These are phyloP conservation scores for Drosophila ochracea DNA, from an alignment of 2,888 invertebrate species.

Conservation along the genomic window DNA sequence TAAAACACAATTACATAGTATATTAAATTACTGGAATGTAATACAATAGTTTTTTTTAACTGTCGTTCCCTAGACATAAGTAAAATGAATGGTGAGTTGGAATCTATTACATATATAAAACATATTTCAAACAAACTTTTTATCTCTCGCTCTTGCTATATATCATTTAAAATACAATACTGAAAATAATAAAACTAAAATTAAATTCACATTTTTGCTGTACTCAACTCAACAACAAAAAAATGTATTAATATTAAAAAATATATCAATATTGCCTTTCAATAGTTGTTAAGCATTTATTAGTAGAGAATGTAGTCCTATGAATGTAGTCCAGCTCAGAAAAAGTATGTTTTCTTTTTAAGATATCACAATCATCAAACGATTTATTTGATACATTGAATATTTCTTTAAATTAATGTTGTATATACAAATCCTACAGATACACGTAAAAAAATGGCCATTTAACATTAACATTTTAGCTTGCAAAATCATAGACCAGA, in stretches of 20 bases:
- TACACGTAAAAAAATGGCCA: rapidly evolving
- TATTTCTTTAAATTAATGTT: not conserved
- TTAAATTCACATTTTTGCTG: not conserved
- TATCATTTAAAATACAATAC: not conserved
- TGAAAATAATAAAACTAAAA: not conserved
- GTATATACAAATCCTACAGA: not conserved
- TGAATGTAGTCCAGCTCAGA: not conserved
- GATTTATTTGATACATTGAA: not conserved
- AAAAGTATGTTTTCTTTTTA: not conserved
- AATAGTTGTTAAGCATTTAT: not conserved
- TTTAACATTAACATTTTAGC: constrained; percentile 1
- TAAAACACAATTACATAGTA: not conserved
- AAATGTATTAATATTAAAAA: not conserved
- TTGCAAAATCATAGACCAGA: not conserved
- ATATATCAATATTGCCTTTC: not conserved
- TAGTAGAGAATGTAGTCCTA: not conserved
- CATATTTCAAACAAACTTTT: not conserved
- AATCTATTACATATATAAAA: not conserved
- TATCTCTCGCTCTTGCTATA: not conserved
- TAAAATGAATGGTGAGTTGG: too few species aligned
- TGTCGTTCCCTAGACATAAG: too few species aligned
- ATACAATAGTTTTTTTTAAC: not conserved
- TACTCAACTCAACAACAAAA: not conserved
- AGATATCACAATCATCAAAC: not conserved
- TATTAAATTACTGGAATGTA: not conserved